Conservation (phyloP, 2,797 vertebrate species). For the Bufotes viridis region DNA sequence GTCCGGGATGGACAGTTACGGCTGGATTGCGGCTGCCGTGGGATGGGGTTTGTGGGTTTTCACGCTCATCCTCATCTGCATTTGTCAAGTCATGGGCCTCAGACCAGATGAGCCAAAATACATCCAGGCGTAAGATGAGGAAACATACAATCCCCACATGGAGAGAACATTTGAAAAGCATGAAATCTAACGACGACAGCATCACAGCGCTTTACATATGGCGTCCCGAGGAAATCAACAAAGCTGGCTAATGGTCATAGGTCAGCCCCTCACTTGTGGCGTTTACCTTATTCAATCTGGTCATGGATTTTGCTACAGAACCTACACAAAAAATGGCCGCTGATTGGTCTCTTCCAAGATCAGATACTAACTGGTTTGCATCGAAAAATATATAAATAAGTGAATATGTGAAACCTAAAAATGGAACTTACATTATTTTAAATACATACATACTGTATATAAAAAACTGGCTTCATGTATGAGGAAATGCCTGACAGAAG, state of each 20-base stretch:
- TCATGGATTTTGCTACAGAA: background rate
- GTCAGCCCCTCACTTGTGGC: background rate
- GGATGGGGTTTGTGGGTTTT: slow-evolving; percentile 84
- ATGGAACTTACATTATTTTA: too few relatives aligned
- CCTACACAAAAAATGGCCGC: background rate
- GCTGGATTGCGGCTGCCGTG: slow-evolving; percentile 77
- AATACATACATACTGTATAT: too few relatives aligned
- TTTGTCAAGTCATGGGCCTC: slow-evolving; percentile 73
- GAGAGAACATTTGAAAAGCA: background rate
- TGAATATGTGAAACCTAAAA: too few relatives aligned
- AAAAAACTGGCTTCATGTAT: too few relatives aligned
- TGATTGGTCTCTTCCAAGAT: background rate
- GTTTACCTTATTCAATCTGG: too few relatives aligned
- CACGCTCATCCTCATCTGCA: slow-evolving; percentile 80
- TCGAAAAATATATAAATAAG: too few relatives aligned
- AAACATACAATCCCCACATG: background rate
- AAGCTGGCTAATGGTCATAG: too few relatives aligned
- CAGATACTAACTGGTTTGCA: too few relatives aligned
- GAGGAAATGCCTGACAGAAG: too few relatives aligned
- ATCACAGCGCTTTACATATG: background rate
- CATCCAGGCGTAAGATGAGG: slow-evolving; percentile 65
- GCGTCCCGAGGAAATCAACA: background rate
- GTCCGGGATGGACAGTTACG: slow-evolving; percentile 70
- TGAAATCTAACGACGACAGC: background rate
- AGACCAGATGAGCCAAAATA: slow-evolving; percentile 75